These are phyloP conservation scores for Idaea aversata DNA, from an alignment of 2,888 invertebrate species.

Conservation along the genomic window DNA sequence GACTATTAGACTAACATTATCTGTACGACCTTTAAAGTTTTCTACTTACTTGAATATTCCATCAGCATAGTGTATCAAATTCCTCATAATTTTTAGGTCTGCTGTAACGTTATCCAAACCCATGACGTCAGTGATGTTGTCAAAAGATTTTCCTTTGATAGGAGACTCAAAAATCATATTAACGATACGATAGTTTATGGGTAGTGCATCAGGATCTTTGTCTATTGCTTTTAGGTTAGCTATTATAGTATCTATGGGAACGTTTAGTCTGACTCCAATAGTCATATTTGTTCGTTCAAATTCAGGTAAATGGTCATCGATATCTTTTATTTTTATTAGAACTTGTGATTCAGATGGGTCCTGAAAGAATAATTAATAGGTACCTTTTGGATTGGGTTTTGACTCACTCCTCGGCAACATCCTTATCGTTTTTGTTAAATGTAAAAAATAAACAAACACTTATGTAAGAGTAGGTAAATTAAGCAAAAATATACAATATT, in stretches of 20 bases:
- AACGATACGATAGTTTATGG: constrained; percentile 82
- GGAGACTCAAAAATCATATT: constrained; percentile 80
- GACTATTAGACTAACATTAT: too few relatives aligned
- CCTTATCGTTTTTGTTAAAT: too few relatives aligned
- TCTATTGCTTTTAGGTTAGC: constrained; percentile 85
- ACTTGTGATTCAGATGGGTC: constrained; percentile 86
- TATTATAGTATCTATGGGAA: constrained; percentile 86
- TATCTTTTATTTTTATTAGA: constrained; percentile 82
- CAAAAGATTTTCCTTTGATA: constrained; percentile 63
- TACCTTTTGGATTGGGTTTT: too few relatives aligned
- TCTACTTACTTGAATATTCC: constrained; percentile 81
- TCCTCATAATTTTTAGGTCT: constrained; percentile 84
- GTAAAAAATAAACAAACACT: too few relatives aligned
- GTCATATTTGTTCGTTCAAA: constrained; percentile 83
- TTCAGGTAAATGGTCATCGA: constrained; percentile 87
- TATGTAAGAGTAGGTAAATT: too few relatives aligned
- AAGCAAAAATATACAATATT: too few relatives aligned
- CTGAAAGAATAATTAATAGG: constrained; percentile 55
- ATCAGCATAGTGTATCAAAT: constrained; percentile 83
- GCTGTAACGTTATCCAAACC: constrained; percentile 85
- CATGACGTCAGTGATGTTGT: constrained; percentile 78
- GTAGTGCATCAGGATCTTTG: constrained; percentile 83
- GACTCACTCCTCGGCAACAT: too few relatives aligned
- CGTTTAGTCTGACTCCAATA: constrained; percentile 86
- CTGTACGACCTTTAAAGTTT: neutral